These are phyloP conservation scores for Odontomyia ornata DNA, from an alignment of 2,888 invertebrate genomes.

Conservation along the genomic window DNA sequence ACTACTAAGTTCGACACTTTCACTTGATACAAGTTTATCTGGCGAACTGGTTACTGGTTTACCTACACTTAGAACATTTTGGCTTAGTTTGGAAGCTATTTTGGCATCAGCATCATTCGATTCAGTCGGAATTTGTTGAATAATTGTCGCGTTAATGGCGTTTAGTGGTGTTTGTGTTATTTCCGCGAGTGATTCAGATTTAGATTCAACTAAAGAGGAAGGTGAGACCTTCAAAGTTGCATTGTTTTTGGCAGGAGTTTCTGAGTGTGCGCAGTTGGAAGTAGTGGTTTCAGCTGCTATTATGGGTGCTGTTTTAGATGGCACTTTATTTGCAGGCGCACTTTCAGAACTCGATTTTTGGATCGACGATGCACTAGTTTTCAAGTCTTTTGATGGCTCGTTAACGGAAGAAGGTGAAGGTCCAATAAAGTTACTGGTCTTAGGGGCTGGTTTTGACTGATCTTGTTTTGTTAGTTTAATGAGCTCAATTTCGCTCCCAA, in stretches of 20 bases:
- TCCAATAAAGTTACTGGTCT: not conserved
- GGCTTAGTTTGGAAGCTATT: constrained; percentile 7
- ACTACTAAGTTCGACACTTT: constrained; percentile 27
- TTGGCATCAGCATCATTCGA: constrained; percentile 22
- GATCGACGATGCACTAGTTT: not conserved
- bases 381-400: not conserved
- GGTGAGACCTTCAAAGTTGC: constrained; percentile 5
- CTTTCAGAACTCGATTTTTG: not conserved
- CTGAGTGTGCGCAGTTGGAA: not conserved
- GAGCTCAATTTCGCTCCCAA: constrained; percentile 30
- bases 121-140: constrained; percentile 21
- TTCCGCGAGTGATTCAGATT: constrained; percentile 19
- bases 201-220: not conserved
- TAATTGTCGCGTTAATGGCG: not conserved
- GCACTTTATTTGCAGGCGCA: not conserved
- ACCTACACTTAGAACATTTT: constrained; percentile 8
- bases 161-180: constrained; percentile 26
- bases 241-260: constrained; percentile 7
- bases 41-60: constrained; percentile 35
- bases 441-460: not conserved
- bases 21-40: constrained; percentile 42
- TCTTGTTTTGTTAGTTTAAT: not conserved
- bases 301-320: not conserved
- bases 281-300: not conserved
- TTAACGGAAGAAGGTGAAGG: not conserved